These are phyloP conservation scores for Eulemur rubriventer DNA, from an alignment of 2,797 vertebrate species.

Conservation along the genomic window DNA sequence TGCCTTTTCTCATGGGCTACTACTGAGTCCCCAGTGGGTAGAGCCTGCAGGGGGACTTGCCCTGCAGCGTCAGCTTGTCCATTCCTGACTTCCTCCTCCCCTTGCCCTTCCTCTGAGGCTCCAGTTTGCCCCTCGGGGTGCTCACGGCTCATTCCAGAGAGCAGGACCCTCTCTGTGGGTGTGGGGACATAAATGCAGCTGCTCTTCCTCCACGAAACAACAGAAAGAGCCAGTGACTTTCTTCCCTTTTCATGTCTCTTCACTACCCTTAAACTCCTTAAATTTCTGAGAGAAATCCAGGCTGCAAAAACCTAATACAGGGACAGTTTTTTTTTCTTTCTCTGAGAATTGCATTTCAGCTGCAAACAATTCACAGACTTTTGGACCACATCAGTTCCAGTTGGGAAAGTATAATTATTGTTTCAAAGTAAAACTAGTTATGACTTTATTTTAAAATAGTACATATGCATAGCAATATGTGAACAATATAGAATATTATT, in stretches of 20 bases:
- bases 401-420: background rate
- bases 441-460: background rate
- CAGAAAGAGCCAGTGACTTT: background rate
- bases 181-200: too few relatives aligned
- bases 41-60: fast-evolving
- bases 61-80: background rate
- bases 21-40: too few relatives aligned
- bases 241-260: background rate
- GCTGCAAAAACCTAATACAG: background rate
- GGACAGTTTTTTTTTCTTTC: background rate
- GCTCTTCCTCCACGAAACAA: fast-evolving
- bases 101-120: background rate
- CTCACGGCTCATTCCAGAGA: background rate
- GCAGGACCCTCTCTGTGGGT: fast-evolving
- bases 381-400: background rate
- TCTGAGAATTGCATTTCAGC: background rate
- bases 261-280: too few relatives aligned
- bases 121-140: background rate
- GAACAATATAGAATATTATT: background rate
- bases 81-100: fast-evolving
- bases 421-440: background rate
- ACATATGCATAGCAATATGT: background rate
- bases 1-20: background rate
- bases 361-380: background rate
- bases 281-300: background rate